phyloP scores from a whole-genome alignment of 2,888 invertebrate species.

The Pherbina coryleti region DNA sequence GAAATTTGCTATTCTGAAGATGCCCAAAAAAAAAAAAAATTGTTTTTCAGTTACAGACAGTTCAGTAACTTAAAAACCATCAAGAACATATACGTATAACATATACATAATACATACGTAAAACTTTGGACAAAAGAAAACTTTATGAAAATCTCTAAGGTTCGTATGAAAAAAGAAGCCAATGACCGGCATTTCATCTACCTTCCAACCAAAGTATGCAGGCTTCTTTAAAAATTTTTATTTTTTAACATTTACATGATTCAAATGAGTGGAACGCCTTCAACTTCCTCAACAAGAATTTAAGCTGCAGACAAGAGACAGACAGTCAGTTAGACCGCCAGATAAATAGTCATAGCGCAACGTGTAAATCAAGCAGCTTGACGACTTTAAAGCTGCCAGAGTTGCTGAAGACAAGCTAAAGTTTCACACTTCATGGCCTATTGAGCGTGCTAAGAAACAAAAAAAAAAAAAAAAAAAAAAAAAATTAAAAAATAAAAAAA shows the following conservation, averaged over 20 bases:
- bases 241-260: constrained; percentile 59
- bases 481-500: neutral
- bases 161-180: neutral
- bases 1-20: too few relatives aligned
- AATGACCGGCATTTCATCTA: neutral
- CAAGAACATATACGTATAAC: neutral
- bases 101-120: neutral
- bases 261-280: constrained; percentile 67
- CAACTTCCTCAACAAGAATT: constrained; percentile 63
- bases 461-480: neutral
- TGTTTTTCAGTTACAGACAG: too few relatives aligned
- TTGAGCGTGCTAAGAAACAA: neutral
- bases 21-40: neutral
- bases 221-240: neutral
- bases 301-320: constrained; percentile 6
- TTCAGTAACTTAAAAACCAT: neutral
- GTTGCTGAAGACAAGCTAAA: neutral
- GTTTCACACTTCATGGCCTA: constrained; percentile 18
- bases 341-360: neutral
- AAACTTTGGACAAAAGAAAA: neutral
- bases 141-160: neutral
- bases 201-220: neutral
- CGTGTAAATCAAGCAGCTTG: neutral
- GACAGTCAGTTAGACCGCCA: neutral
- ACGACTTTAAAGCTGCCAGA: neutral